Percentiles rank a stretch among this genome's conserved stretches.
Conservation (phyloP, 92 coral and sea anemone genomes). For the Epizoanthus fatuus region DNA sequence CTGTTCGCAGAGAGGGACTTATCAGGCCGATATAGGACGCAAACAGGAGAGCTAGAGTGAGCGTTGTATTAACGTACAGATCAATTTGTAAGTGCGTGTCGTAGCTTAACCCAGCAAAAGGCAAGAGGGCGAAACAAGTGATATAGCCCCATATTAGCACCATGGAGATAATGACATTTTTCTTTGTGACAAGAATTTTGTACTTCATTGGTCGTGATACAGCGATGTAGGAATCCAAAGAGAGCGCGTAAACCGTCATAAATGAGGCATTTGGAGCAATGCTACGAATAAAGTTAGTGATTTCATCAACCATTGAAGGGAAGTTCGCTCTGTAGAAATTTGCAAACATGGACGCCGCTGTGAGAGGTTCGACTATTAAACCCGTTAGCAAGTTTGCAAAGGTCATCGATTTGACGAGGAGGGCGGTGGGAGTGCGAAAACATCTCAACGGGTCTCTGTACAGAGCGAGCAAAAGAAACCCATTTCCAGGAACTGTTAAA, state of each 20-base stretch:
- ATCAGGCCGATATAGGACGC: slow-evolving; percentile 56
- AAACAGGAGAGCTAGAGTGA: slow-evolving; percentile 42
- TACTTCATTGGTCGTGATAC: slow-evolving; percentile 65
- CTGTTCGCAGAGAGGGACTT: slow-evolving; percentile 40
- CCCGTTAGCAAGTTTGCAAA: slow-evolving; percentile 72
- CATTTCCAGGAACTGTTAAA: slow-evolving; percentile 66
- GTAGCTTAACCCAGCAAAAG: slow-evolving; percentile 42
- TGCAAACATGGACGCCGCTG: slow-evolving; percentile 44
- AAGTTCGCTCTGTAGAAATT: slow-evolving; percentile 1
- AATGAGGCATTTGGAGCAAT: slow-evolving; percentile 71
- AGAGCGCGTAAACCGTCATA: slow-evolving; percentile 68
- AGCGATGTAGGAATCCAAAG: slow-evolving; percentile 66
- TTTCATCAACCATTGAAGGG: background rate
- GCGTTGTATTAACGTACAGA: slow-evolving; percentile 66
- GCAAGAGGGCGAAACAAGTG: slow-evolving; percentile 49
- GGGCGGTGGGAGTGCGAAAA: slow-evolving; percentile 66
- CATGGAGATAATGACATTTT: slow-evolving; percentile 48
- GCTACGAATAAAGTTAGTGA: slow-evolving; percentile 37
- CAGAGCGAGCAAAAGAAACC: slow-evolving; percentile 55
- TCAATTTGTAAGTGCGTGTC: slow-evolving; percentile 41
- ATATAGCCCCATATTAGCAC: slow-evolving; percentile 61
- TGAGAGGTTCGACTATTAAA: slow-evolving; percentile 44
- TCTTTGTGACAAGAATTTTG: slow-evolving; percentile 44
- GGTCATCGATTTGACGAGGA: slow-evolving; percentile 71
- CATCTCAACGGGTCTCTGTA: slow-evolving; percentile 45